Evolutionary conservation across 1,140 invertebrate species (phyloP).

Genomic region (Teleogryllus occipitalis): DNA sequence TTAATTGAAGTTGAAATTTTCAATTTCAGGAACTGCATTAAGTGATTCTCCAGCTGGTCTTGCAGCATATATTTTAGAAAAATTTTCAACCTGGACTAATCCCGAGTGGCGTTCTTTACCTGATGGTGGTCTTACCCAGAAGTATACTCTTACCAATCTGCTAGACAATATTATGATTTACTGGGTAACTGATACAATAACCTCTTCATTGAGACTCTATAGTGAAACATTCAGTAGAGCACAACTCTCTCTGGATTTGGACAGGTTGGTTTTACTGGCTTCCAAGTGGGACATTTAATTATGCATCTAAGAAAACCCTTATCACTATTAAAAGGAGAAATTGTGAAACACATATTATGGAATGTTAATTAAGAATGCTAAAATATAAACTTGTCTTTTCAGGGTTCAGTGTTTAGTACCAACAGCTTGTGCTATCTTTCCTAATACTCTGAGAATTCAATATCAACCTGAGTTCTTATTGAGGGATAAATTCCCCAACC

Average conservation of each 20-base stretch:
- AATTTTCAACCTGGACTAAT: conserved; percentile 74
- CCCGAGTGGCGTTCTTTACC: conserved; percentile 39
- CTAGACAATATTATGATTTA: conserved; percentile 87
- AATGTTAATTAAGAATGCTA: not conserved
- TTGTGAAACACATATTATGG: too few relatives aligned
- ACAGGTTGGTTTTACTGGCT: conserved; percentile 36
- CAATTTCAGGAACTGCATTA: conserved; percentile 42
- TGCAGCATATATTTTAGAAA: conserved; percentile 76
- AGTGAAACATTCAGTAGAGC: conserved; percentile 48
- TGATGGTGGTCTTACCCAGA: conserved; percentile 64
- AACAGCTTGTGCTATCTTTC: conserved; percentile 53
- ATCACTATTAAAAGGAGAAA: too few relatives aligned
- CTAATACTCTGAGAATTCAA: conserved; percentile 44
- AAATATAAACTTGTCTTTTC: conserved; percentile 32
- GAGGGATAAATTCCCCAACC: conserved; percentile 48
- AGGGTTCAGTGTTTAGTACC: conserved; percentile 54
- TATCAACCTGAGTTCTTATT: conserved; percentile 50
- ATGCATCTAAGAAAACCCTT: too few relatives aligned
- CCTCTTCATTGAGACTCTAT: conserved; percentile 67
- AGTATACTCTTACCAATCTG: conserved; percentile 61
- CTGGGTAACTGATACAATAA: conserved; percentile 68
- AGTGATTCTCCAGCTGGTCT: conserved; percentile 61
- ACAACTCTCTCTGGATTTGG: conserved; percentile 36
- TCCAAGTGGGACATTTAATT: too few relatives aligned
- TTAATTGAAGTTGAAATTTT: not conserved